Base-by-base conservation (phyloP, 2,797 vertebrate species). In the Cephalopachus bancanus region DNA sequence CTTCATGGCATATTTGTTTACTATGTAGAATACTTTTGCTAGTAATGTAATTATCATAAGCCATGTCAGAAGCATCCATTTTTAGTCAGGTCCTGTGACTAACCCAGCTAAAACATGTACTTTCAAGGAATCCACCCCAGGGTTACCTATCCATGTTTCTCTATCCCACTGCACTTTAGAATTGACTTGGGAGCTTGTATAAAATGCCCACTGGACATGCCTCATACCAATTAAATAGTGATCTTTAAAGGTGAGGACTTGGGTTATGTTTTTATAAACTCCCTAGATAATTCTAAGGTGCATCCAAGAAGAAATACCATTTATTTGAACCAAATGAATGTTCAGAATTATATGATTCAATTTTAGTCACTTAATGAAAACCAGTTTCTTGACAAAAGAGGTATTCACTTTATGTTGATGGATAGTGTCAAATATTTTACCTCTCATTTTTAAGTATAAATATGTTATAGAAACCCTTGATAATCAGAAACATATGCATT, bases 291-390 rank as follows among this genome's bases (percentile, higher is more conserved):
- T 92, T 79, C 69, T 33, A 20, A 67, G 65, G 7, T 85, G 7
- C 30, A 85, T 22, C 16, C 10, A 79, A 80, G 44, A 17, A 79
- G 15, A 90, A 95, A 89, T 84, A 14, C 10, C 26, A 76, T 78
- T 94, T 81, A 51, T 91, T 79, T 83, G 28, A 4, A 62, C 17
- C 37, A 71, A 85, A 74, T 74, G 37, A 11, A 91, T 93, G 9
- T 80, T 96, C 72, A 65, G 10, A 94, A 75, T 93, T 15, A 71
- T 53, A 44, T 67, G 80, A 84, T 53, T 91, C 49, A 79, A 64
- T 62, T 84, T 89, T 81, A 95, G 51, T 81, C 76, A 95, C 83
- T 95, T 94, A 7, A 67, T 80, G 26, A 88, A 10, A 96, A 75
- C 5, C 17, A 51, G 33, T 93, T 97, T 62, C 14, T 86, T 96